These are phyloP conservation scores for Neopipo cinnamomea DNA, from an alignment of 2,113 vertebrate species.

Conservation along the genomic window DNA sequence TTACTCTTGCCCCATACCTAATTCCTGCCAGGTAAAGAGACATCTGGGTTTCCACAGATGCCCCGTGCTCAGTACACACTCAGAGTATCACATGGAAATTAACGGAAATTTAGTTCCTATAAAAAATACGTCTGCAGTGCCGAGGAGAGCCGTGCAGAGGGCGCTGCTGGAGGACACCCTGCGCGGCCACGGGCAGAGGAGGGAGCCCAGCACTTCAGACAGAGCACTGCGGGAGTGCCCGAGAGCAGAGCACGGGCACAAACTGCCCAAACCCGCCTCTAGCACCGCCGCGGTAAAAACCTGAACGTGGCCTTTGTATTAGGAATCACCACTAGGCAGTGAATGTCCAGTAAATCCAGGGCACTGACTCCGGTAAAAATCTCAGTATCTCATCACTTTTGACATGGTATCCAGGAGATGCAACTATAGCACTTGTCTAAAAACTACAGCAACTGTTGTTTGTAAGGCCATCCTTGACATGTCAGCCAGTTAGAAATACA, in stretches of 20 bases:
- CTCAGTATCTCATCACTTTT: background rate
- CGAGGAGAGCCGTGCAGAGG: slow-evolving; percentile 11
- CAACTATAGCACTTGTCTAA: background rate
- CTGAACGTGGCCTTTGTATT: background rate
- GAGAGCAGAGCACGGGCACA: rapidly evolving
- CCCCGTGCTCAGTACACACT: background rate
- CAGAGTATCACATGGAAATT: rapidly evolving
- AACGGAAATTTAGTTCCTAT: rapidly evolving
- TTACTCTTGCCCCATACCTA: background rate
- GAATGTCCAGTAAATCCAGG: background rate
- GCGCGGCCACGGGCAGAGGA: rapidly evolving
- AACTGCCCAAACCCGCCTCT: background rate
- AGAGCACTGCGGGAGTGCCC: background rate
- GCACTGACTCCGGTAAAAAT: background rate
- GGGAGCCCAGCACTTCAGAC: background rate
- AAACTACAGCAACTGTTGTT: background rate
- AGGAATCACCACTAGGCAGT: background rate
- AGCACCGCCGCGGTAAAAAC: background rate
- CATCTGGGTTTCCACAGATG: background rate
- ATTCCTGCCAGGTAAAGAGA: background rate
- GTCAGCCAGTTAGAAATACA: background rate
- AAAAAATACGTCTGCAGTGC: background rate
- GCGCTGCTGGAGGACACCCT: background rate
- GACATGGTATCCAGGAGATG: background rate
- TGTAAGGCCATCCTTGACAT: background rate